These are phyloP conservation scores for Labeo rohita DNA, from an alignment of 2,113 vertebrate genomes.

Conservation along the genomic window DNA sequence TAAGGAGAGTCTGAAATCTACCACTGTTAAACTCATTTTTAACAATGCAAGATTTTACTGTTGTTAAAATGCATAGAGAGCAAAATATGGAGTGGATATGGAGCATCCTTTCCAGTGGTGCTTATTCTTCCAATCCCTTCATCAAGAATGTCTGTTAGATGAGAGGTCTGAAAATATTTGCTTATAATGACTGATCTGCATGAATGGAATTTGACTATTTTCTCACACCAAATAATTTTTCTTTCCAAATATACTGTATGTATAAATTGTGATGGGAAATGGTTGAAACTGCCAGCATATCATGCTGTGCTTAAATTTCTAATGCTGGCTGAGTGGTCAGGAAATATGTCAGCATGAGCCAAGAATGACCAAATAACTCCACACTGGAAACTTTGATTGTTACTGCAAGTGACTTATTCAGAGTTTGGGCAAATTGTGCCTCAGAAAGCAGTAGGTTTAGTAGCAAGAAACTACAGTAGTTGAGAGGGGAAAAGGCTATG, in stretches of 20 bases:
- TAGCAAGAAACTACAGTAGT: conserved; percentile 6
- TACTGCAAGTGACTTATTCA: conserved; percentile 1
- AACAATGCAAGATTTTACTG: neutral
- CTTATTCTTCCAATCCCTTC: neutral
- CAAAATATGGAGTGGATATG: conserved; percentile 1
- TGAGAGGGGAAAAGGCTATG: neutral
- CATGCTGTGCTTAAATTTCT: neutral
- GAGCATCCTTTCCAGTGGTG: neutral
- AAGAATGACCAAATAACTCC: conserved; percentile 33
- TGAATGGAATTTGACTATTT: neutral
- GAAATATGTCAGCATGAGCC: conserved; percentile 26
- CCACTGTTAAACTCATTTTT: neutral
- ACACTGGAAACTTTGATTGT: conserved; percentile 5
- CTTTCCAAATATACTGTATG: neutral
- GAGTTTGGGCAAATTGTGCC: neutral
- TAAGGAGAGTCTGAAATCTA: neutral
- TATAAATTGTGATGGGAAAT: neutral
- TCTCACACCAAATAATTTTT: neutral
- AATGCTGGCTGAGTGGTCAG: conserved; percentile 11
- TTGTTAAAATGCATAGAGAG: neutral
- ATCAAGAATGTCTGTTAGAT: neutral
- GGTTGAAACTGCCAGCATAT: neutral
- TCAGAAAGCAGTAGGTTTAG: neutral
- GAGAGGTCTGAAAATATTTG: neutral
- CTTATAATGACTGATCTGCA: neutral